A percentile compares a stretch with the other conserved stretches of the same genome.
Evolutionary conservation across 2,888 invertebrate species (phyloP).

Genomic region (Oxyteleia sp.): DNA sequence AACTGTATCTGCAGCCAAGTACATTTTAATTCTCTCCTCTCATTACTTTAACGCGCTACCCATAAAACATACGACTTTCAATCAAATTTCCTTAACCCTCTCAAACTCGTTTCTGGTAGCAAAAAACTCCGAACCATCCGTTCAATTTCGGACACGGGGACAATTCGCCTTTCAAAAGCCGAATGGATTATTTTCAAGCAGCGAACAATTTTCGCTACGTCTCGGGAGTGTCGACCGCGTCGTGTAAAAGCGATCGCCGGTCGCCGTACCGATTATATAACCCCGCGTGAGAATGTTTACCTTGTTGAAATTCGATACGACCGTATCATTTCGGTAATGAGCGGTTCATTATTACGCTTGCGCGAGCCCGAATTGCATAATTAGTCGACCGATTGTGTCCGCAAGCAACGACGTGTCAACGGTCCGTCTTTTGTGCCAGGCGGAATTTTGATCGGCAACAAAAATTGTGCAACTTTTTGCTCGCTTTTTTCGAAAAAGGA

Average conservation of each 20-base stretch:
- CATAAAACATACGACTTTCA: too few relatives aligned
- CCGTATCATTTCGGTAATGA: conserved; percentile 66
- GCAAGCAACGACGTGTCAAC: conserved; percentile 17
- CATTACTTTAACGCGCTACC: too few relatives aligned
- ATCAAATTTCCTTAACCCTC: too few relatives aligned
- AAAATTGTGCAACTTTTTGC: conserved; percentile 3
- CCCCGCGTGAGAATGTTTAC: conserved; percentile 64
- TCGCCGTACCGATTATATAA: conserved; percentile 52
- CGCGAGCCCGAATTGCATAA: conserved; percentile 46
- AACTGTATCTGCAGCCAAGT: too few relatives aligned
- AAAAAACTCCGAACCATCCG: too few relatives aligned
- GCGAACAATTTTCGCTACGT: conserved; percentile 22
- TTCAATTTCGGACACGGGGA: too few relatives aligned
- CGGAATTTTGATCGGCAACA: conserved; percentile 16
- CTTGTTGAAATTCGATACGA: conserved; percentile 60
- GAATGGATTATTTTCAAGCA: too few relatives aligned
- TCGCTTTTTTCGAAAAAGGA: conserved; percentile 1
- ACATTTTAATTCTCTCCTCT: too few relatives aligned
- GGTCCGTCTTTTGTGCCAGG: not conserved
- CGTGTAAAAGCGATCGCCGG: conserved; percentile 38
- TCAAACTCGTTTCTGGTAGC: too few relatives aligned
- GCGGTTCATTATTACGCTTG: conserved; percentile 41
- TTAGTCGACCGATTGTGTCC: conserved; percentile 35
- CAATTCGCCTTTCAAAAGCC: conserved; percentile 22
- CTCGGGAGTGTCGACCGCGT: conserved; percentile 39